A percentile compares a stretch with the other conserved stretches of the same genome.
These are phyloP conservation scores for Euspilapteryx auroguttella DNA, from an alignment of 2,888 invertebrate genomes.

Conservation along the genomic window DNA sequence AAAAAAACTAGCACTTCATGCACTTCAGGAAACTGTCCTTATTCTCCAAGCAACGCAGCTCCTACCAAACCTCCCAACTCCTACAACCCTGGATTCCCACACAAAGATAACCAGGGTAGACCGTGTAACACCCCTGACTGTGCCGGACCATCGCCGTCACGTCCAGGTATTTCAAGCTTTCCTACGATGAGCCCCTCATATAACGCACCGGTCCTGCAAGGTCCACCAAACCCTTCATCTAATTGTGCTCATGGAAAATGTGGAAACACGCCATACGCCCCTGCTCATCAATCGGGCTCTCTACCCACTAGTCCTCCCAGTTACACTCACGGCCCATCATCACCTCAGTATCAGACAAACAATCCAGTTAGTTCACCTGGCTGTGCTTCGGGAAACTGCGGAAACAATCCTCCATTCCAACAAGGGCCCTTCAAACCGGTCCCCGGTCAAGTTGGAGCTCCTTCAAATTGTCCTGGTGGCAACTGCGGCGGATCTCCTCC, in stretches of 20 bases:
- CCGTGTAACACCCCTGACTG: no score
- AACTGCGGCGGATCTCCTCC: conserved; percentile 4
- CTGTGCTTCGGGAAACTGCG: conserved; percentile 15
- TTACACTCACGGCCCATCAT: neutral
- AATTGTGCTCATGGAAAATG: neutral
- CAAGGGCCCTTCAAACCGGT: neutral
- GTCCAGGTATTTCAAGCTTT: neutral
- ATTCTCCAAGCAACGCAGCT: conserved; percentile 2
- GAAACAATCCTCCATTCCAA: conserved; percentile 2
- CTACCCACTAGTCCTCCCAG: no score
- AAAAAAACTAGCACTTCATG: conserved; percentile 2
- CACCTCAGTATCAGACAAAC: no score
- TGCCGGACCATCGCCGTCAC: neutral
- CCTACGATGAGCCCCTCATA: neutral
- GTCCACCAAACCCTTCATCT: conserved; percentile 1
- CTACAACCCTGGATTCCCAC: no score
- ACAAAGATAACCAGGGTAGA: no score
- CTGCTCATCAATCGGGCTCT: neutral
- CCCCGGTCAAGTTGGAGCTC: neutral
- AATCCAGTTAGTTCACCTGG: no score
- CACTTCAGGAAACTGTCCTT: conserved; percentile 10
- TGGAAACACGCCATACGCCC: neutral
- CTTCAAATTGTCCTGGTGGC: conserved; percentile 6
- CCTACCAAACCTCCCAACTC: no score
- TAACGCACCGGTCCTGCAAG: neutral